phyloP scores from a whole-genome alignment of 1,140 invertebrate genomes.

The Aphelinus atriplicis region DNA sequence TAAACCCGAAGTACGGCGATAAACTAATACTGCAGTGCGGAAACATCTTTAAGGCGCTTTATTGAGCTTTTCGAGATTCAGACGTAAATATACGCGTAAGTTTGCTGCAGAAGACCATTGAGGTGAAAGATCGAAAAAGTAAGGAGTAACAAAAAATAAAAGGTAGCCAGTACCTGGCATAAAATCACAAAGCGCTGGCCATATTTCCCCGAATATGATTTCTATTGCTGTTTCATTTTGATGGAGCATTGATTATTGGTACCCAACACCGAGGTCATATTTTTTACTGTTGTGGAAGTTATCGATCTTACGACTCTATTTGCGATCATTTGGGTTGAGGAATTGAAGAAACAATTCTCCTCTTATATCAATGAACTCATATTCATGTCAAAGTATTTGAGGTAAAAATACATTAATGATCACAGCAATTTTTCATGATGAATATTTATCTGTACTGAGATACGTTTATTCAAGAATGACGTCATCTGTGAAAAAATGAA shows the following conservation, averaged over 20 bases:
- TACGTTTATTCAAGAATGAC: too few relatives aligned
- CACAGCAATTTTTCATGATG: too few relatives aligned
- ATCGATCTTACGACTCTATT: neutral
- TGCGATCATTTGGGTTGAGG: too few relatives aligned
- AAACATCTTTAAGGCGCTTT: neutral
- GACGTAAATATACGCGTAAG: constrained; percentile 19
- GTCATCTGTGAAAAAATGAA: too few relatives aligned
- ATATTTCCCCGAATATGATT: constrained; percentile 17
- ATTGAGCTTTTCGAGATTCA: constrained; percentile 24
- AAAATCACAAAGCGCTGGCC: constrained; percentile 27
- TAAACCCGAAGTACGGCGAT: constrained; percentile 3
- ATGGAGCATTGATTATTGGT: constrained; percentile 14
- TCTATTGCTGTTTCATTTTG: constrained; percentile 12
- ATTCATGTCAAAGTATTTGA: too few relatives aligned
- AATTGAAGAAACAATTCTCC: too few relatives aligned
- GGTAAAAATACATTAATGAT: too few relatives aligned
- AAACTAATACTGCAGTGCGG: constrained; percentile 24
- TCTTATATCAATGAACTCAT: too few relatives aligned
- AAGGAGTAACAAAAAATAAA: constrained; percentile 1
- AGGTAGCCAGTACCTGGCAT: neutral
- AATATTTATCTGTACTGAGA: too few relatives aligned
- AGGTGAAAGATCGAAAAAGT: neutral
- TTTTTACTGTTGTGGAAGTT: constrained; percentile 9
- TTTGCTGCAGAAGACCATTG: constrained; percentile 23
- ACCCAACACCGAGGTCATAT: neutral